Evolutionary conservation across 2,888 invertebrate genomes (phyloP).

Genomic region (Cheilosia variabilis): DNA sequence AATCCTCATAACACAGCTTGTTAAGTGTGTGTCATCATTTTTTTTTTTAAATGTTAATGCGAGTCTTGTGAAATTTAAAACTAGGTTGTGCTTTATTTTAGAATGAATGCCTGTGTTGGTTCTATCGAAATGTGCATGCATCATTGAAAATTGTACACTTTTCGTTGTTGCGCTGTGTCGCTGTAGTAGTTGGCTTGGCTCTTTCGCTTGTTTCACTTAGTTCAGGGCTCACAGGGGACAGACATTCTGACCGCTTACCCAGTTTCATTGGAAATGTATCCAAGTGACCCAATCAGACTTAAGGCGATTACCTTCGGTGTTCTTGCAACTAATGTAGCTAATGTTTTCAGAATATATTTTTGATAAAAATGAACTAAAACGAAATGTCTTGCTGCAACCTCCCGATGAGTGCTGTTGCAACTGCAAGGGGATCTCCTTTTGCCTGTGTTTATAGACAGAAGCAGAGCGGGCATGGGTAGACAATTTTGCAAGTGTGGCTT

Average conservation of each 20-base stretch:
- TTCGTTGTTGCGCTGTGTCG: not conserved
- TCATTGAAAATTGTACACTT: conserved; percentile 62
- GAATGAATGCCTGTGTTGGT: conserved; percentile 55
- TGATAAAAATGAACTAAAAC: conserved; percentile 42
- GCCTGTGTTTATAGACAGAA: not conserved
- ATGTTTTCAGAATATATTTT: conserved; percentile 52
- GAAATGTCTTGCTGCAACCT: conserved; percentile 19
- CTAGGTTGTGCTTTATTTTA: conserved; percentile 65
- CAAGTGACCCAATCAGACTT: conserved; percentile 75
- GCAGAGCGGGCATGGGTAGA: conserved; percentile 2
- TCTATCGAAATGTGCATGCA: conserved; percentile 74
- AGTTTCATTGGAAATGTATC: conserved; percentile 75
- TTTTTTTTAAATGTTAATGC: conserved; percentile 28
- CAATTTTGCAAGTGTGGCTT: conserved; percentile 33
- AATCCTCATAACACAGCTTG: conserved; percentile 40
- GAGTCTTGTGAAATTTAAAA: conserved; percentile 67
- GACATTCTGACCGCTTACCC: conserved; percentile 62
- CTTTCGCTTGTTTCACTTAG: conserved; percentile 45
- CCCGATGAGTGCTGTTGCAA: conserved; percentile 13
- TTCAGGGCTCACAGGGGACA: conserved; percentile 46
- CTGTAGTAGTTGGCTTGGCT: conserved; percentile 18
- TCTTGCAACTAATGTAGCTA: conserved; percentile 66
- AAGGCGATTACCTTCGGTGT: conserved; percentile 71
- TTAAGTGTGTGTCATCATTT: conserved; percentile 61
- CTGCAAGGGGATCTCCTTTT: conserved; percentile 20